Evolutionary conservation across 2,888 invertebrate species (phyloP).

Genomic region (Tyria jacobaeae): DNA sequence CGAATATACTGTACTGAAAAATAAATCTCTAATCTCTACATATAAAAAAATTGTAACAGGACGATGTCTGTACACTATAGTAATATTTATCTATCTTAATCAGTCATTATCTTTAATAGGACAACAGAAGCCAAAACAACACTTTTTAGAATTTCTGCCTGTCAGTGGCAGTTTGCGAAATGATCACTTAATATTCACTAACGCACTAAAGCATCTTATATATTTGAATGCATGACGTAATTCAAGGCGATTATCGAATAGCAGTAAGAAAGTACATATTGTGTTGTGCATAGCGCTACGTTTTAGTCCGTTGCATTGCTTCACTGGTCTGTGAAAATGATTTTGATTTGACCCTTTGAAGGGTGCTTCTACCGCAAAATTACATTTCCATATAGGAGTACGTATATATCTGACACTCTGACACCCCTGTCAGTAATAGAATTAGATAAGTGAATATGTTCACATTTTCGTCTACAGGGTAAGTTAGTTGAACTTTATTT

Average conservation of each 20-base stretch:
- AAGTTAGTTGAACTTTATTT: neutral
- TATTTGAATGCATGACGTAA: neutral
- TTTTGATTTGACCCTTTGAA: constrained; percentile 86
- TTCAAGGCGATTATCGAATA: neutral
- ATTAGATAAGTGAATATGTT: constrained; percentile 40
- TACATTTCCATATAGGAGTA: constrained; percentile 82
- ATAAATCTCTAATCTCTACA: no score
- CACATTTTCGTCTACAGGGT: neutral
- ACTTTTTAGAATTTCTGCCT: no score
- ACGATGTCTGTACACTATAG: no score
- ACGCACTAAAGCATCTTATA: neutral
- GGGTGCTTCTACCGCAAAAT: constrained; percentile 82
- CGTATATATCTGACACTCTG: constrained; percentile 67
- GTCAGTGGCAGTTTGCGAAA: no score
- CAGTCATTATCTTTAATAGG: no score
- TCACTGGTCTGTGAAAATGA: constrained; percentile 86
- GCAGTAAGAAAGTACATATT: constrained; percentile 19
- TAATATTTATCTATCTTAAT: no score
- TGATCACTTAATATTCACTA: no score
- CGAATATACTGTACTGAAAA: no score
- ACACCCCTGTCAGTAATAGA: constrained; percentile 58
- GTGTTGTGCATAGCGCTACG: constrained; percentile 19
- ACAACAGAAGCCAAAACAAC: no score
- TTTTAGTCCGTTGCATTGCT: constrained; percentile 66
- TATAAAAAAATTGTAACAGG: no score